A percentile compares a stretch with the other conserved stretches of the same genome.
Evolutionary conservation across 2,797 vertebrate species (phyloP).

Genomic region (Pelobates cultripes): DNA sequence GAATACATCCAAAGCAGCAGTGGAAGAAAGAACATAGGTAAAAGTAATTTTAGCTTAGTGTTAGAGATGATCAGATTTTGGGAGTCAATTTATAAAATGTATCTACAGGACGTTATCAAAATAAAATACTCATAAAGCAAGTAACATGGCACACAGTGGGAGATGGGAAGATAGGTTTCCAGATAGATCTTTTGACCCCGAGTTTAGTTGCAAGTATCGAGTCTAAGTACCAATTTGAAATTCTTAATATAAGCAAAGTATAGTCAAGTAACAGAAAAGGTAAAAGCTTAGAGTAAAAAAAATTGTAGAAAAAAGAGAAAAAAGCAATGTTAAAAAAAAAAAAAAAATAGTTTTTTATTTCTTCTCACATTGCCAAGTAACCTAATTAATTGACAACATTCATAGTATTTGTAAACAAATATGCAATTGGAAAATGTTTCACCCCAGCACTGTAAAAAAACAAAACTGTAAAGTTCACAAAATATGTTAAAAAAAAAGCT

Average conservation of each 20-base stretch:
- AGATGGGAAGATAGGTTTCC: neutral
- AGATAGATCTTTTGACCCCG: neutral
- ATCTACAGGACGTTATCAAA: neutral
- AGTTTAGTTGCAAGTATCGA: neutral
- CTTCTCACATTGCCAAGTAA: no score
- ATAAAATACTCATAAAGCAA: neutral
- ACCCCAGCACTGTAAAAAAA: no score
- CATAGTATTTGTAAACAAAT: no score
- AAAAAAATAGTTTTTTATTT: no score
- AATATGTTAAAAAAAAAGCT: no score
- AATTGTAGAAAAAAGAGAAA: no score
- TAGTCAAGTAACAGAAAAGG: no score
- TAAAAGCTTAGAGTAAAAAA: no score
- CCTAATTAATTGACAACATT: no score
- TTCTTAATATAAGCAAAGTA: neutral
- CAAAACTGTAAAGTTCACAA: no score
- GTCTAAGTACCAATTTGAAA: neutral
- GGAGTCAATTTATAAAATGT: conserved; percentile 14
- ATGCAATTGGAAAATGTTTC: no score
- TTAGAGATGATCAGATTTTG: conserved; percentile 35
- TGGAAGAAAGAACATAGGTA: conserved; percentile 88
- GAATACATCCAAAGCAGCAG: conserved; percentile 94
- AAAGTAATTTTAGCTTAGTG: conserved; percentile 68
- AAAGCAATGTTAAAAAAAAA: no score
- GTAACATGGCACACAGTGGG: neutral